Conservation (phyloP, 2,797 vertebrate species). For the Glyptemys insculpta region DNA sequence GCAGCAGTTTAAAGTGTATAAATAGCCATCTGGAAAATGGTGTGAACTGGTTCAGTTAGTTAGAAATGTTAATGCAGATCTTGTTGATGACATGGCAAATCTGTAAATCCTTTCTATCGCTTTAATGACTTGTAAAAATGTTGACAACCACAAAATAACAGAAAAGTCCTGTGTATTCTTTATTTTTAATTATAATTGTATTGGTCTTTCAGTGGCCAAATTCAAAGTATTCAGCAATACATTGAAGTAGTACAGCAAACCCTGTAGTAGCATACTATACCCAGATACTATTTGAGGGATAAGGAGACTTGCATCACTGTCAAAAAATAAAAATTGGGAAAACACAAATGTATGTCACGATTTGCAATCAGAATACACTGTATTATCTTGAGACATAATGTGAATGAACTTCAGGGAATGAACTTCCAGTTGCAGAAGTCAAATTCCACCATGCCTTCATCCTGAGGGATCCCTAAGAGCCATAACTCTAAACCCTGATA, state of each 20-base stretch:
- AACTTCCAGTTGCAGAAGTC: not conserved
- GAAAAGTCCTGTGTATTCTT: not conserved
- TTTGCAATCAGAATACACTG: not conserved
- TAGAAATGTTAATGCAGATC: not conserved
- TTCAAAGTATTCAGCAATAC: not conserved
- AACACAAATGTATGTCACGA: not conserved
- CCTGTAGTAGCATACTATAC: not conserved
- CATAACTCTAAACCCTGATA: not conserved
- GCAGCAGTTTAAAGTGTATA: not conserved
- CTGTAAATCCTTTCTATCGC: not conserved
- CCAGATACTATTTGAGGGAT: not conserved
- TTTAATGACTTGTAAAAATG: not conserved
- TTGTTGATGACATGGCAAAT: not conserved
- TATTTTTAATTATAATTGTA: not conserved
- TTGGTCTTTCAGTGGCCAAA: not conserved
- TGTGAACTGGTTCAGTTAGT: not conserved
- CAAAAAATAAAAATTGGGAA: not conserved
- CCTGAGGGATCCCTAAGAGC: not conserved
- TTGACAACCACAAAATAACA: not conserved
- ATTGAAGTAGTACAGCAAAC: not conserved
- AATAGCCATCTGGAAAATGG: not conserved
- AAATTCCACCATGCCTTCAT: not conserved
- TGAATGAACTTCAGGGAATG: not conserved
- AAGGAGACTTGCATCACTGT: not conserved
- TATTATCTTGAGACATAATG: not conserved